Percentiles rank a stretch among this genome's conserved stretches.
Conservation (phyloP, 2,113 vertebrate species). For the Bettongia penicillata region DNA sequence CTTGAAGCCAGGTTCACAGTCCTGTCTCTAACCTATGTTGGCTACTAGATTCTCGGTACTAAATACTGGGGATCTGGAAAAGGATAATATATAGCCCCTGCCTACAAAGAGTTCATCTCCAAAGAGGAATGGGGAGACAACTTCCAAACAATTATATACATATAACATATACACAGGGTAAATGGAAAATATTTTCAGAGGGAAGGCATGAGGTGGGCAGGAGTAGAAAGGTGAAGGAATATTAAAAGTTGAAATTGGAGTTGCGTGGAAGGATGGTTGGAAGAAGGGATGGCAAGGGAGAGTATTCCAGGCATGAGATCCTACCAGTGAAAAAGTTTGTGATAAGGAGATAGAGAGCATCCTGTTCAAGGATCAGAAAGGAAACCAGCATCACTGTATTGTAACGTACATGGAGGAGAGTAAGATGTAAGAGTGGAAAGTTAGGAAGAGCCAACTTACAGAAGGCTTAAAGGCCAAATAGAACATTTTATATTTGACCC, state of each 20-base stretch:
- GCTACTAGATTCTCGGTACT: no score
- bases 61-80: no score
- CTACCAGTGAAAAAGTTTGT: not conserved
- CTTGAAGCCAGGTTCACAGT: not conserved
- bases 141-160: no score
- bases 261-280: not conserved
- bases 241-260: not conserved
- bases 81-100: no score
- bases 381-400: no score
- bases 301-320: not conserved
- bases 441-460: not conserved
- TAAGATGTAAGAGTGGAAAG: not conserved
- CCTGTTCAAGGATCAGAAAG: not conserved
- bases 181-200: not conserved
- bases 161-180: not conserved
- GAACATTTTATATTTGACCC: not conserved
- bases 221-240: not conserved
- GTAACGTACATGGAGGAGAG: no score
- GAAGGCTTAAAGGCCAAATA: not conserved
- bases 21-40: not conserved
- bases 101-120: no score
- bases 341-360: not conserved
- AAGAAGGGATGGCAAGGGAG: not conserved
- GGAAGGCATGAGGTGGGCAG: not conserved
- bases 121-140: no score